phyloP scores from a whole-genome alignment of 2,888 invertebrate genomes.

The Eretmocerus hayati region DNA sequence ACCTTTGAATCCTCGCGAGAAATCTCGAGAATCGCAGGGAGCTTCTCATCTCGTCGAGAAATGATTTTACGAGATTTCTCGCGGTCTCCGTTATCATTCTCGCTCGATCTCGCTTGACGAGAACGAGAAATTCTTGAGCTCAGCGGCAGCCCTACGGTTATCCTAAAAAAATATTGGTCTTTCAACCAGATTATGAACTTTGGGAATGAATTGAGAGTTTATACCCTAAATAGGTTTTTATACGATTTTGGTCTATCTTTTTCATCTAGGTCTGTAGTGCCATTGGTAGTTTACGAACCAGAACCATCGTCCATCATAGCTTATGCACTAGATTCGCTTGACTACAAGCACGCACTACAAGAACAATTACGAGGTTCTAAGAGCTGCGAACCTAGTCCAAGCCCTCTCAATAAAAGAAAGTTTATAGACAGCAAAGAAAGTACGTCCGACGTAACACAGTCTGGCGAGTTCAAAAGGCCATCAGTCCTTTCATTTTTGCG shows the following conservation, averaged over 20 bases:
- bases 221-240: not conserved
- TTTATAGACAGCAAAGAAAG: slow-evolving; percentile 46
- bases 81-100: too few species aligned
- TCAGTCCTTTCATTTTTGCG: slow-evolving; percentile 42
- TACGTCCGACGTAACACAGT: slow-evolving; percentile 32
- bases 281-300: slow-evolving; percentile 68
- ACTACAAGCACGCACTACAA: slow-evolving; percentile 61
- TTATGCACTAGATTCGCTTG: slow-evolving; percentile 66
- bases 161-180: too few species aligned
- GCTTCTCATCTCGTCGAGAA: too few species aligned
- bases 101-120: too few species aligned
- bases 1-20: too few species aligned
- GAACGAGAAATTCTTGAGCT: too few species aligned
- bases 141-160: too few species aligned
- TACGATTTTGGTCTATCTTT: not conserved
- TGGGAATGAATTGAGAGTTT: too few species aligned
- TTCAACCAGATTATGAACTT: too few species aligned
- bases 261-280: slow-evolving; percentile 45
- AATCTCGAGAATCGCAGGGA: too few species aligned
- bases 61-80: too few species aligned
- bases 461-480: slow-evolving; percentile 38
- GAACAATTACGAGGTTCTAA: slow-evolving; percentile 43
- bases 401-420: slow-evolving; percentile 50
- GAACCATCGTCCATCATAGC: slow-evolving; percentile 83
- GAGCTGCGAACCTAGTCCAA: slow-evolving; percentile 45